These are phyloP conservation scores for Merodon equestris DNA, from an alignment of 2,888 invertebrate genomes.

Conservation along the genomic window DNA sequence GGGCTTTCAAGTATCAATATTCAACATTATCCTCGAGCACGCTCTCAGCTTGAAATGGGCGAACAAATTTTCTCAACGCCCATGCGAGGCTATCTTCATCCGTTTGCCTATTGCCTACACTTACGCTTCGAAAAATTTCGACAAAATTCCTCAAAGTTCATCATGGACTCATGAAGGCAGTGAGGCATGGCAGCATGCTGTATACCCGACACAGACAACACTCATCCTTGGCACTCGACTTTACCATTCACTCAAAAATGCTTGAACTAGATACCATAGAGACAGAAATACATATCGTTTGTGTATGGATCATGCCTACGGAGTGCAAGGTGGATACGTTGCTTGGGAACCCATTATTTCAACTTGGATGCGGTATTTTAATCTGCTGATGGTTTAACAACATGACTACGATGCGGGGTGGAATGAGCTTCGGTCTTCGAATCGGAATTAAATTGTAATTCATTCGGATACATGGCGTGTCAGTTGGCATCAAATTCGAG, in stretches of 20 bases:
- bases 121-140: conserved; percentile 30
- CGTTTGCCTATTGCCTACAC: conserved; percentile 7
- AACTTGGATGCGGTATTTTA: conserved; percentile 46
- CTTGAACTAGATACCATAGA: neutral
- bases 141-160: conserved; percentile 39
- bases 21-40: conserved; percentile 43
- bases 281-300: neutral
- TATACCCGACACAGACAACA: neutral
- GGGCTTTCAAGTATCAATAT: conserved; percentile 46
- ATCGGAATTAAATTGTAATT: conserved; percentile 48
- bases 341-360: conserved; percentile 53
- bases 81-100: neutral
- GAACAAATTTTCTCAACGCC: conserved; percentile 8
- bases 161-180: conserved; percentile 33
- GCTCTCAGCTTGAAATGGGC: conserved; percentile 22
- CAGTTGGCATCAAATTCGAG: conserved; percentile 14
- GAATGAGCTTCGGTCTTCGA: conserved; percentile 21
- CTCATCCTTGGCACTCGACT: neutral
- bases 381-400: conserved; percentile 25
- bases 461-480: conserved; percentile 33
- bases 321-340: conserved; percentile 27
- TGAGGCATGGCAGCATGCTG: conserved; percentile 36
- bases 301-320: too few species aligned
- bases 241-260: too few species aligned
- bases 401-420: neutral